phyloP scores from a whole-genome alignment of 2,888 invertebrate species.

The Drosophila prolongata region DNA sequence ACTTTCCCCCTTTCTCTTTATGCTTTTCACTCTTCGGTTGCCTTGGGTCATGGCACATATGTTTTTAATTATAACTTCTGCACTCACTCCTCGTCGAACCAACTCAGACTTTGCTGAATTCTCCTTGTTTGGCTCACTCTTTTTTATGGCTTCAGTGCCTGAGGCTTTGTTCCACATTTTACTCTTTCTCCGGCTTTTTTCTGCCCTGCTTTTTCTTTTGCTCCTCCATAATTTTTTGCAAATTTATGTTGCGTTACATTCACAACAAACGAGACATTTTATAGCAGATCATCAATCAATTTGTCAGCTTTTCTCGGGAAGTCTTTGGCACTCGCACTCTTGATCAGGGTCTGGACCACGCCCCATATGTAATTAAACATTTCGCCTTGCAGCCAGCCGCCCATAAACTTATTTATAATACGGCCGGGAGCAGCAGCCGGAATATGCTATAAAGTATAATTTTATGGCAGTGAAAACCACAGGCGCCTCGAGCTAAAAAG shows the following conservation, averaged over 20 bases:
- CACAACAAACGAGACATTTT: slow-evolving; percentile 83
- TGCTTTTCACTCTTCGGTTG: slow-evolving; percentile 6
- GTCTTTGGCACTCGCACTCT: not conserved
- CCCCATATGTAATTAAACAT: slow-evolving; percentile 66
- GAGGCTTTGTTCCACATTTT: slow-evolving; percentile 48
- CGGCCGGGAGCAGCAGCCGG: slow-evolving; percentile 44
- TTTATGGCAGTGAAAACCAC: slow-evolving; percentile 70
- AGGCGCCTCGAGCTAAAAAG: slow-evolving; percentile 31
- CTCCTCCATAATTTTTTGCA: slow-evolving; percentile 72
- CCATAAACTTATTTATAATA: slow-evolving; percentile 69
- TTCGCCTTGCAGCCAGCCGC: slow-evolving; percentile 50
- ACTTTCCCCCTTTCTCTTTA: slow-evolving; percentile 22
- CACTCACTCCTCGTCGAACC: slow-evolving; percentile 23
- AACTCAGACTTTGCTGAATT: slow-evolving; percentile 36
- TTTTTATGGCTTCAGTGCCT: slow-evolving; percentile 25
- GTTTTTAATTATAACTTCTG: slow-evolving; percentile 74
- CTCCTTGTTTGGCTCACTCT: slow-evolving; percentile 5
- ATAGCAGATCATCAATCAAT: slow-evolving; percentile 83
- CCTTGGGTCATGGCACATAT: slow-evolving; percentile 64
- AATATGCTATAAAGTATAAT: slow-evolving; percentile 66
- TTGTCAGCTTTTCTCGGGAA: slow-evolving; percentile 71
- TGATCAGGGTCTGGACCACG: slow-evolving; percentile 29
- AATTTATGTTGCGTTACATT: slow-evolving; percentile 83
- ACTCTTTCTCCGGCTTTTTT: slow-evolving; percentile 14
- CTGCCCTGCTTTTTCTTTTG: slow-evolving; percentile 9